These are phyloP conservation scores for Setophaga coronata DNA, from an alignment of 2,113 vertebrate species.

Conservation along the genomic window DNA sequence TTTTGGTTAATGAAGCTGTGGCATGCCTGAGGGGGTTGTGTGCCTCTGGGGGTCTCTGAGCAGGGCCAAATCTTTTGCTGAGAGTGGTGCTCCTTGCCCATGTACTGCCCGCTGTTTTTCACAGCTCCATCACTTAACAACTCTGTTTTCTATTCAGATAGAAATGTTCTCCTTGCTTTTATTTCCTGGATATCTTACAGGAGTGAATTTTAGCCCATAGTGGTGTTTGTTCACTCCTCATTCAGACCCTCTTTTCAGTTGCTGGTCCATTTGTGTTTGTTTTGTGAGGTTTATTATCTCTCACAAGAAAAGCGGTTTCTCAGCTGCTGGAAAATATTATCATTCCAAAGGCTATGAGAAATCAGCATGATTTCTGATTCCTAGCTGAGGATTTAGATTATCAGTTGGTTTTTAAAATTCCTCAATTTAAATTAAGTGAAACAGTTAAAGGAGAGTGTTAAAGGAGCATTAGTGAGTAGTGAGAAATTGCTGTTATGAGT, in stretches of 20 bases:
- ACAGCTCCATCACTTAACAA: background rate
- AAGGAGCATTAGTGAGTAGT: background rate
- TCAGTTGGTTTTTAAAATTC: background rate
- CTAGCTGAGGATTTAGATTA: background rate
- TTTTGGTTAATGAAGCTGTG: slow-evolving; percentile 53
- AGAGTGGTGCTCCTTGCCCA: background rate
- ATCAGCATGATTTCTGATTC: background rate
- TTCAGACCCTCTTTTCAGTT: background rate
- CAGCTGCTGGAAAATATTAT: background rate
- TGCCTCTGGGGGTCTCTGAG: background rate
- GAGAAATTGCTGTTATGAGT: background rate
- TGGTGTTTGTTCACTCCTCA: background rate
- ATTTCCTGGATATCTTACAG: background rate
- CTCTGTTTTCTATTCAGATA: background rate
- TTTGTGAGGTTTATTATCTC: background rate
- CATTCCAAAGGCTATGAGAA: background rate
- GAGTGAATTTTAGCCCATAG: background rate
- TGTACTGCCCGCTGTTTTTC: background rate
- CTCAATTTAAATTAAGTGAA: background rate
- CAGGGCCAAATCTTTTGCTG: background rate
- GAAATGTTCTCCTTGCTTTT: background rate
- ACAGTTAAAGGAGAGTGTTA: background rate
- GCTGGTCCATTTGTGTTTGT: background rate
- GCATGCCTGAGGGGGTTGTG: background rate
- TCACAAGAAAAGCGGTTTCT: background rate